Conservation (phyloP, 2,888 invertebrate species). For the Lacanobia oleracea region DNA sequence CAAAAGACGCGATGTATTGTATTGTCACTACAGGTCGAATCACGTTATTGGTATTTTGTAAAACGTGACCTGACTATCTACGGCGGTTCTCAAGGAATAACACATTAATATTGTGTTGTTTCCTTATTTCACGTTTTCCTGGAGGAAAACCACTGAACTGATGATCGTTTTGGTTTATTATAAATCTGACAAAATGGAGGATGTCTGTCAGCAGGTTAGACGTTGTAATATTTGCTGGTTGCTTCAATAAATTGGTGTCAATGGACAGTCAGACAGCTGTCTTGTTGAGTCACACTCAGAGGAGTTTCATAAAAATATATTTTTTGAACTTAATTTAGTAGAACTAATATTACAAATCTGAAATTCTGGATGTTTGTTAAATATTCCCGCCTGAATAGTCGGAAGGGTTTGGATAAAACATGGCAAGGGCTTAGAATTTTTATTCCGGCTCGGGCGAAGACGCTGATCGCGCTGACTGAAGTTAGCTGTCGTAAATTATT, state of each 20-base stretch:
- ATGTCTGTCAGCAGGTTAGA: neutral
- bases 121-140: slow-evolving; percentile 46
- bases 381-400: neutral
- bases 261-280: too few species aligned
- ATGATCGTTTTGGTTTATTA: slow-evolving; percentile 12
- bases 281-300: too few species aligned
- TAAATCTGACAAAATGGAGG: slow-evolving; percentile 8
- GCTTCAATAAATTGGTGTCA: too few species aligned
- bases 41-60: slow-evolving; percentile 46
- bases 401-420: neutral
- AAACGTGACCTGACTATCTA: slow-evolving; percentile 45
- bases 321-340: neutral
- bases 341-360: neutral
- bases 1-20: neutral
- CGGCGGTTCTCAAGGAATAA: slow-evolving; percentile 46
- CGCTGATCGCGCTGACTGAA: neutral
- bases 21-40: slow-evolving; percentile 6
- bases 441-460: neutral
- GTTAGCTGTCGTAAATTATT: neutral
- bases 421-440: neutral
- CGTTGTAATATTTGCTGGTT: too few species aligned
- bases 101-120: slow-evolving; percentile 44
- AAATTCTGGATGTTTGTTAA: neutral
- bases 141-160: slow-evolving; percentile 43
- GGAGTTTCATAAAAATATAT: neutral